Evolutionary conservation across 2,888 invertebrate genomes (phyloP).

Genomic region (Galerucella calmariensis): DNA sequence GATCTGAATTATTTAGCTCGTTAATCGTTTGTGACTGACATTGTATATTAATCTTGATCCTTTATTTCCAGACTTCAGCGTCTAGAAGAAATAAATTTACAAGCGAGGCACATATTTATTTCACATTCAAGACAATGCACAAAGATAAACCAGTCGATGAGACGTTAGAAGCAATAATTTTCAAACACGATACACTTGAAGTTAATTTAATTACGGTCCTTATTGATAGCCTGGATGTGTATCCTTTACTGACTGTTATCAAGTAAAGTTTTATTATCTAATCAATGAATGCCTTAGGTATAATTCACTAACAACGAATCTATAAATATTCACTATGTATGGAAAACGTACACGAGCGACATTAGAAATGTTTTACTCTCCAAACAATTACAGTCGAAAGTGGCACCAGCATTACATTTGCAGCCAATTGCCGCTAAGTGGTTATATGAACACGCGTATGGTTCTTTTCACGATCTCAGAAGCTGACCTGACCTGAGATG

Average conservation of each 20-base stretch:
- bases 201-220: conserved; percentile 13
- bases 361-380: no score
- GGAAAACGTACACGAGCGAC: no score
- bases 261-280: conserved; percentile 18
- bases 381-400: no score
- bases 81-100: not conserved
- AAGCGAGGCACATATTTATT: not conserved
- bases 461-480: no score
- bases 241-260: conserved; percentile 13
- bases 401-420: no score
- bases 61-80: not conserved
- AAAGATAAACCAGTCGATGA: conserved; percentile 16
- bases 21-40: not conserved
- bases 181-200: conserved; percentile 28
- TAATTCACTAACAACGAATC: no score
- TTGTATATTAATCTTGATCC: not conserved
- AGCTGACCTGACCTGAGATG: no score
- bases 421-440: no score
- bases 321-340: no score
- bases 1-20: not conserved
- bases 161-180: conserved; percentile 23
- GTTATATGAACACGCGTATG: no score
- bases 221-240: conserved; percentile 10
- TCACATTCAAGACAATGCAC: conserved; percentile 4
- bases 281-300: no score